Percentiles rank a stretch among this genome's conserved stretches.
phyloP scores from a whole-genome alignment of 2,888 invertebrate species.

The Drosophila algonquin region DNA sequence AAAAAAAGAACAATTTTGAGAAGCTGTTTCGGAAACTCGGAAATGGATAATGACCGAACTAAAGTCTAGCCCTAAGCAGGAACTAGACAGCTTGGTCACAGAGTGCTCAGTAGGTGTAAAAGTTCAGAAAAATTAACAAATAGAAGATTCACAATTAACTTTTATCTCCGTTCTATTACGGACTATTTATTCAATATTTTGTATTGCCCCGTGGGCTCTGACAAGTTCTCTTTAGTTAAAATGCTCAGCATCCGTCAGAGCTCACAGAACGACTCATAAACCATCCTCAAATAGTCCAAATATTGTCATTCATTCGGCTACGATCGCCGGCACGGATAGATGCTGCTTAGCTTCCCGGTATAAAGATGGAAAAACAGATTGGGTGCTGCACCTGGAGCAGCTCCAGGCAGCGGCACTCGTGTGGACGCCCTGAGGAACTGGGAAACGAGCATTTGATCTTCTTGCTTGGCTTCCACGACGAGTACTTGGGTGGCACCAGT shows the following conservation, averaged over 20 bases:
- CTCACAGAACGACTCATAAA: no score
- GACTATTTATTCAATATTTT: not conserved
- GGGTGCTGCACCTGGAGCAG: accelerated
- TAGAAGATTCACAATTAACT: no score
- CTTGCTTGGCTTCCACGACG: not conserved
- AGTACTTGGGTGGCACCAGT: constrained; percentile 52
- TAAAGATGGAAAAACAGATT: constrained; percentile 14
- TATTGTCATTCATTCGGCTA: no score
- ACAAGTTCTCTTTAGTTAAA: not conserved
- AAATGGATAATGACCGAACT: not conserved
- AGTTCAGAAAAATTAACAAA: no score
- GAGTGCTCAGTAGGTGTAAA: not conserved
- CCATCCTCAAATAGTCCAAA: no score
- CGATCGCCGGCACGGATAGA: constrained; percentile 39
- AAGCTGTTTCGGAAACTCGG: not conserved
- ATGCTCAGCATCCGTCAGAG: no score
- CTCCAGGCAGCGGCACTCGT: constrained; percentile 50
- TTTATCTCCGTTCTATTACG: not conserved
- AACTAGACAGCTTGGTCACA: not conserved
- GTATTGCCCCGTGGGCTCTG: not conserved
- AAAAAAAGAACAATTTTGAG: not conserved
- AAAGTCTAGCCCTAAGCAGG: not conserved
- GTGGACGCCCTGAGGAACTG: constrained; percentile 61
- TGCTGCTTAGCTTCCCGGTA: not conserved
- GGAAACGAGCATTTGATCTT: constrained; percentile 52